Base-by-base conservation (phyloP, 2,888 invertebrate genomes). In the Limnephilus lunatus region DNA sequence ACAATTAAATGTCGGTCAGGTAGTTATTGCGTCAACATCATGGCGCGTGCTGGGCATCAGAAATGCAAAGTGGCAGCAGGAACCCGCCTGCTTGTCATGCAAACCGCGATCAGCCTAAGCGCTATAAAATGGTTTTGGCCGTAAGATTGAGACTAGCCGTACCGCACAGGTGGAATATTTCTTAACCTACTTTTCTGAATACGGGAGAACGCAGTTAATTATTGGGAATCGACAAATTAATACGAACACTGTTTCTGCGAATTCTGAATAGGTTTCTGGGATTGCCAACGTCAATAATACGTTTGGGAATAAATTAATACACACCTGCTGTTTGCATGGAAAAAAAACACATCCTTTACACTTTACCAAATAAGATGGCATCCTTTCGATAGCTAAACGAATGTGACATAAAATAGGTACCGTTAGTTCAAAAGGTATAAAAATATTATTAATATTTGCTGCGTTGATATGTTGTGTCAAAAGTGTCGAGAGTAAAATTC, bases 31-130 rank as follows among this genome's bases (percentile, higher is more conserved):
- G 87, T 87, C 87, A 87, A 68, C 87, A 7, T 9, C 35, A 3
- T 12, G 68, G 87, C 87, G 87, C 87, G 87, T 87, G 87, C 87
- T 53, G 31, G 12, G 87, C 87, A 87, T 87, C 31, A 68, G 31
- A 87, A 87, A 87, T 68, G 68, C 87, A 87, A 87, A 87, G 68
- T 53, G 31, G 87, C 15, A 9, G 44, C 44, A 30, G 15, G 81
- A 31, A 83, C 83, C 30, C 11, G 30, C 86, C 86, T 48, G 15
- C 48, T 87, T 87, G 53, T 53, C 19, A 87, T 87, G 87, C 87
- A 87, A 7, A 53, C 87, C 48, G 25, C 53, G 48, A 87, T 30
- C 7, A 53, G 53, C 31, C 68, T 53, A 87, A 53, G 87, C 87
- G 30, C 48, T 87, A 48, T 48, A 53, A 87, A 87, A 87, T 68